Base-by-base conservation (phyloP, 2,797 vertebrate genomes). In the Helostoma temminkii region DNA sequence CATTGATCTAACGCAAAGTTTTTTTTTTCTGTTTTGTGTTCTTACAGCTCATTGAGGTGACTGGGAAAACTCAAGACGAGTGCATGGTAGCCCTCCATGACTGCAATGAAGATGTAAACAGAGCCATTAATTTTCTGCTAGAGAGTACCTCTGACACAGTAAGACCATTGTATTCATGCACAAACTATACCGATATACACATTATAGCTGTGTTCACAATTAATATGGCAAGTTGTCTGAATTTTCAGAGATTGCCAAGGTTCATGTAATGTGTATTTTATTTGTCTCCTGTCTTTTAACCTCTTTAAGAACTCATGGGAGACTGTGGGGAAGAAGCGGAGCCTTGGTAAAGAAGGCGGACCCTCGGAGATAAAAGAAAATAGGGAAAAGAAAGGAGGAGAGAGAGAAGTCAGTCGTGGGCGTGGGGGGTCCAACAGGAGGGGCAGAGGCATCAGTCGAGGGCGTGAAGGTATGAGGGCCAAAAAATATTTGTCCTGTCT, bases 41-140 rank as follows among this genome's bases (percentile, higher is more conserved):
- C 8, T 32, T 15, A 3, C 78, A 99, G 98, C 95, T 99, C 85
- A 98, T 99, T 91, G 98, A 99, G 87, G 97, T 99, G 81, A 96
- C 96, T 22, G 96, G 97, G 52, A 97, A 96, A 89, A 97, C 94
- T 91, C 97, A 98, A 87, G 98, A 99, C 76, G 97, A 99, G 76
- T 97, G 97, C 80, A 94, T 98, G 90, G 97, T 99, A 49, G 97
- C 98, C 58, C 95, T 99, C 25, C 97, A 99, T 58, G 98, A 99
- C 83, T 97, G 96, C 90, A 97, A 97, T n/a, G 97, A 96, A 74
- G 98, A 99, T 47, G 90, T 97, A 86, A 98, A 97, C 94, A 96
- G 93, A 95, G 97, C 98, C 85, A 99, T 98, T 90, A 98, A 97
- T 88, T 94, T 96, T 82, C 90, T 99, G 68, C 94, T 99, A 87